Conservation (phyloP, 1,140 invertebrate genomes). For the Drosophila ercepeae region DNA sequence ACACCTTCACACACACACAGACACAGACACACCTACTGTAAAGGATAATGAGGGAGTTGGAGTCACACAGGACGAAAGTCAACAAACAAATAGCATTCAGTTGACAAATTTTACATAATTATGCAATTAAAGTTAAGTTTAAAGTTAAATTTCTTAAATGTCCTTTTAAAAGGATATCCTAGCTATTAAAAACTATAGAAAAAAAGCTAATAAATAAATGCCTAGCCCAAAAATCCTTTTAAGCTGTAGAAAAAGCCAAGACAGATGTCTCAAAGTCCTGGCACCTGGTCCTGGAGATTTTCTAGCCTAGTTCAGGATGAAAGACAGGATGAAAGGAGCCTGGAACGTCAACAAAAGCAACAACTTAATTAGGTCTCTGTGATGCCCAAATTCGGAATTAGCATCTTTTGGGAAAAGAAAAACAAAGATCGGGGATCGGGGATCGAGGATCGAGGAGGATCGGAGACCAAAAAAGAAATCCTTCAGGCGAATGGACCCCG, state of each 20-base stretch:
- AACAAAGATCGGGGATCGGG: slow-evolving; percentile 2
- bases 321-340: neutral
- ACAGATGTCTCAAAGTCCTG: neutral
- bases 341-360: slow-evolving; percentile 25
- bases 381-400: slow-evolving; percentile 46
- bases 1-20: slow-evolving; percentile 23
- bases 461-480: slow-evolving; percentile 4
- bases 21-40: neutral
- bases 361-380: slow-evolving; percentile 60
- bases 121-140: neutral
- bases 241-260: neutral
- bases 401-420: slow-evolving; percentile 24
- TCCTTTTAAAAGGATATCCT: no score
- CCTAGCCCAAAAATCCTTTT: no score
- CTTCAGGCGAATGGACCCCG: slow-evolving; percentile 19
- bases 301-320: neutral
- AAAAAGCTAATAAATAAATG: no score
- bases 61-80: neutral
- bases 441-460: neutral
- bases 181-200: no score
- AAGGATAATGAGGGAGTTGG: neutral
- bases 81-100: neutral
- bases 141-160: no score
- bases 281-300: neutral
- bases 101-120: neutral